These are phyloP conservation scores for Pseudococcus jackbeardsleyi DNA, from an alignment of 2,888 invertebrate species.

Conservation along the genomic window DNA sequence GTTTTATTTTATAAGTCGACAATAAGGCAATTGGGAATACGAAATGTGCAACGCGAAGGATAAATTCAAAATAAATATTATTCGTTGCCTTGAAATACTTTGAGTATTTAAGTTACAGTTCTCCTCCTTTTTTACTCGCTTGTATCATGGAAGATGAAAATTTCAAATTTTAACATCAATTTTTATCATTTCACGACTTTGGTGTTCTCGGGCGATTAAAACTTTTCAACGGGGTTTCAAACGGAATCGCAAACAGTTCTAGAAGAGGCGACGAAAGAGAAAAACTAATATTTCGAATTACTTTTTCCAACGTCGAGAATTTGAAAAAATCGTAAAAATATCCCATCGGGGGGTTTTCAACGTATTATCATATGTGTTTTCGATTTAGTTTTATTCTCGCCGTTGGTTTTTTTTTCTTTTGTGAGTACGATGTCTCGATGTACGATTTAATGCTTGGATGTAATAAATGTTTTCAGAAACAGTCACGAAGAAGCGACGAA, in stretches of 20 bases:
- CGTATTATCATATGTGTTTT: neutral
- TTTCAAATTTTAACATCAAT: neutral
- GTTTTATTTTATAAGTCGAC: neutral
- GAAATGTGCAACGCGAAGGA: neutral
- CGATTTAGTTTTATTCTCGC: neutral
- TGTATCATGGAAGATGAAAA: neutral
- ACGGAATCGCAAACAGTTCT: neutral
- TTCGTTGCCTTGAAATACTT: neutral
- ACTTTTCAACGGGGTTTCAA: neutral
- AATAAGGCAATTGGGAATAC: neutral
- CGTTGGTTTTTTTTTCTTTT: neutral
- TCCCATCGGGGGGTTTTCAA: neutral
- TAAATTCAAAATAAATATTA: slow-evolving; percentile 5
- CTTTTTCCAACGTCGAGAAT: neutral
- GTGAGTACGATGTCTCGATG: neutral
- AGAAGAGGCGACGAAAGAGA: neutral
- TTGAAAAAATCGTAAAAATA: neutral
- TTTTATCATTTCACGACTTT: neutral
- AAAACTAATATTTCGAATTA: neutral
- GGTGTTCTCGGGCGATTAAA: neutral
- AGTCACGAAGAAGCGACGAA: slow-evolving; percentile 72
- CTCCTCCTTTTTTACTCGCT: neutral
- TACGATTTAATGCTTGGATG: neutral
- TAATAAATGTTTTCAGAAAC: slow-evolving; percentile 69
- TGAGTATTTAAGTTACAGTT: neutral